A percentile compares a stretch with the other conserved stretches of the same genome.
These are phyloP conservation scores for Drosophila triauraria DNA, from an alignment of 1,140 invertebrate species.

Conservation along the genomic window DNA sequence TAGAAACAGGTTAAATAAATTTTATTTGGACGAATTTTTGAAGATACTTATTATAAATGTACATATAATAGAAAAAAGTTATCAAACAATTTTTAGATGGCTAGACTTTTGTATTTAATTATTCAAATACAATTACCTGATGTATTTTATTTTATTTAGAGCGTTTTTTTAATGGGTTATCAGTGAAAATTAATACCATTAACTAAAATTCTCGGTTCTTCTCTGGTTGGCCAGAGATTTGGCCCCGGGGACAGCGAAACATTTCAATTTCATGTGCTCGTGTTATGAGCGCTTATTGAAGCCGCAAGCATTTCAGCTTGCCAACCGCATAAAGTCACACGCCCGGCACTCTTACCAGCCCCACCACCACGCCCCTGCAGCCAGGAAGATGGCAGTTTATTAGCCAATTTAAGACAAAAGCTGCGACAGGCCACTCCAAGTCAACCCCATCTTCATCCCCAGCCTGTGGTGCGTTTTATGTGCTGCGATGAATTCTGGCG, in stretches of 20 bases:
- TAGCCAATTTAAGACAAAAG: conserved; percentile 79
- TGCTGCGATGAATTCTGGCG: conserved; percentile 80
- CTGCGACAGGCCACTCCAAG: conserved; percentile 55
- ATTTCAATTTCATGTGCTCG: conserved; percentile 73
- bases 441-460: conserved; percentile 10
- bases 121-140: too few species aligned
- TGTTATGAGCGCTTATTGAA: conserved; percentile 75
- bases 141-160: too few species aligned
- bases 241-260: conserved; percentile 20
- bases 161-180: neutral
- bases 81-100: neutral
- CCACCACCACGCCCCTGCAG: neutral
- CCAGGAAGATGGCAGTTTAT: conserved; percentile 72
- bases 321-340: conserved; percentile 65
- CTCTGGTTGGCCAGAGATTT: conserved; percentile 37
- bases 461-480: conserved; percentile 77
- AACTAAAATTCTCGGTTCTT: neutral
- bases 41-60: too few species aligned
- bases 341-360: conserved; percentile 21
- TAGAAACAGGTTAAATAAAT: too few species aligned
- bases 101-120: too few species aligned
- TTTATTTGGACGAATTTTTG: too few species aligned
- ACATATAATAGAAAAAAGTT: neutral
- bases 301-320: conserved; percentile 71
- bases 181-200: too few species aligned